A percentile compares a stretch with the other conserved stretches of the same genome.
Evolutionary conservation across 2,113 vertebrate genomes (phyloP).

Genomic region (Bubalus kerabau): DNA sequence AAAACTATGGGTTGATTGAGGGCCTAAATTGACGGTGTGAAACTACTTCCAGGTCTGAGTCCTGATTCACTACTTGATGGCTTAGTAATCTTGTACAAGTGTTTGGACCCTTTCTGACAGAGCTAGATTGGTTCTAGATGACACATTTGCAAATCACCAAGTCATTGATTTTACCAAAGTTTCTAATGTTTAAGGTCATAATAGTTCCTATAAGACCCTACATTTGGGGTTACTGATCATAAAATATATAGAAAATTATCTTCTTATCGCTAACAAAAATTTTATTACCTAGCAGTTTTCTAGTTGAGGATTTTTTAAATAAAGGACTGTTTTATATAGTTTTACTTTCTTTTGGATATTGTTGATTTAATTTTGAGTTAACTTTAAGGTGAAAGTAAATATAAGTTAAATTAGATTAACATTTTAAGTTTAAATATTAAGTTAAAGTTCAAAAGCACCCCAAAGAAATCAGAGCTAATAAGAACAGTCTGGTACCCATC

Average conservation of each 20-base stretch:
- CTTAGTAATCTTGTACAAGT: neutral
- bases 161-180: neutral
- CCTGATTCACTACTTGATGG: neutral
- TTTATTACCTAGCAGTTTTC: neutral
- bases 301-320: constrained; percentile 25
- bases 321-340: neutral
- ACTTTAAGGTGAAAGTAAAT: neutral
- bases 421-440: neutral
- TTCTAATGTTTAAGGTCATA: neutral
- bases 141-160: neutral
- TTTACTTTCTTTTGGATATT: constrained; percentile 7
- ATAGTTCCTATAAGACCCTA: neutral
- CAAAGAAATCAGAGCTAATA: neutral
- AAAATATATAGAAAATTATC: neutral
- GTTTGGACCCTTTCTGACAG: neutral
- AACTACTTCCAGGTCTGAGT: neutral
- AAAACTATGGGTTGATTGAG: neutral
- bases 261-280: neutral
- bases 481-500: neutral
- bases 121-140: neutral
- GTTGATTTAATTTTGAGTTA: constrained; percentile 25
- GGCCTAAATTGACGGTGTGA: neutral
- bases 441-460: neutral
- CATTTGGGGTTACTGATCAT: neutral
- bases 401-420: neutral